Base-by-base conservation (phyloP, 2,888 invertebrate genomes). In the Deilephila elpenor region DNA sequence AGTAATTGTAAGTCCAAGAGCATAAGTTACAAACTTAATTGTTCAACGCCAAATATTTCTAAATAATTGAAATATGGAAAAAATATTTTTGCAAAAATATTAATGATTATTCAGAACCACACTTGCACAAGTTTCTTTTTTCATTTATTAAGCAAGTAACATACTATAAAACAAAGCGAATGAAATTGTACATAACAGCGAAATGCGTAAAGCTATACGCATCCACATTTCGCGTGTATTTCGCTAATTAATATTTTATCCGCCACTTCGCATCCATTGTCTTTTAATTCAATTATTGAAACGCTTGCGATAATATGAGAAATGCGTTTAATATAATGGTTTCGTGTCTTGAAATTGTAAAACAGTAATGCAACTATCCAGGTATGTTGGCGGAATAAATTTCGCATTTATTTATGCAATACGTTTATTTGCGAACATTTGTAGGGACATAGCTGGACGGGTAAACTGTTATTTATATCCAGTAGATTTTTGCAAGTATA, bases 241-340 rank as follows among this genome's bases (percentile, higher is more conserved):
- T 29, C 25, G 17, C 6, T 1, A 29, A 25, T 67, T 67, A 44
- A 67, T 67, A n/a, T 67, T 67, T 67, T 17, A 67, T 51, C 67
- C 67, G 44, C 14, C 67, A 67, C 44, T 67, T 51, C 67, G 67
- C 67, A 67, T 67, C 67, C 25, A 67, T 67, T 51, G 67, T 67
- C 17, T 67, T 44, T 51, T 67, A 51, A 67, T 67, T 67, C 20
- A 67, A 67, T 67, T 67, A 67, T 67, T 67, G 25, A 25, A 67
- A 67, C 44, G 25, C 51, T 51, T 44, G 67, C 51, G 67, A 67
- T 67, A 67, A 67, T 51, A 67, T 67, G 25, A 67, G 51, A 67
- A 67, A 51, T 67, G 25, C 14, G 17, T 67, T 67, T 67, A 67
- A 67, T 67, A 14, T 51, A 17, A 67, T 51, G 44, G 51, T 44